Evolutionary conservation across 2,888 invertebrate species (phyloP), one percentile per base, ranked within the genome.

Genomic region (Steromphala cineraria): DNA sequence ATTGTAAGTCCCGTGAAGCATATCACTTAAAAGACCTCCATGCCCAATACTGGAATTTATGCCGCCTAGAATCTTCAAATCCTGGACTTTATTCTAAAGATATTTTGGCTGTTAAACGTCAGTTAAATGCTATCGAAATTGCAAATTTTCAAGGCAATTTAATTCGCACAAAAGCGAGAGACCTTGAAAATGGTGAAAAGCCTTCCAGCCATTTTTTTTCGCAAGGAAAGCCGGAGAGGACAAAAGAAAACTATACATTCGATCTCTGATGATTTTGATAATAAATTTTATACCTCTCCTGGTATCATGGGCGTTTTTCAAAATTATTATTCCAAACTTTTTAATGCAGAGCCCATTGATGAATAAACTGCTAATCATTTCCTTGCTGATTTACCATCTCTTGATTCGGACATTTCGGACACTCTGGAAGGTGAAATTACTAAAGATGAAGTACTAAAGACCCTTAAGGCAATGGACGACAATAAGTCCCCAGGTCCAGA

Each of bases 401-500:
- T 71, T n/a, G 53, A 79, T 52, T 40, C 5, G 24, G 28, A 52
- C 8, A 5, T 15, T 71, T n/a, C 28, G 17, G 31, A 31, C 24
- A 21, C 52, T 17, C n/a, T 53, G 17, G 75, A 80, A 75, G 80
- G 62, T 24, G 40, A 13, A 40, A 80, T 80, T 15, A 24, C 40
- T 2, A 46, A 28, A 36, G 36, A 75, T 7, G 75, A 80, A 80
- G 10, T 55, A 19, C 17, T 40, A 17, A 53, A 31, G 4, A 78
- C 83, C 19, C 53, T 84, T 24, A 81, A 79, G n/a, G 74, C 62
- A 15, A 83, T 83, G 81, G 53, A 81, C 13, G 79, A 79, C 74
- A 78, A 81, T 75, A 84, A 84, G 67, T 80, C 82, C 4, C 85
- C 85, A 8, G 86, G 85, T 53, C 53, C 78, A 53, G 87, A 87